phyloP scores from a whole-genome alignment of 2,113 vertebrate genomes.

The Oncorhynchus mykiss region DNA sequence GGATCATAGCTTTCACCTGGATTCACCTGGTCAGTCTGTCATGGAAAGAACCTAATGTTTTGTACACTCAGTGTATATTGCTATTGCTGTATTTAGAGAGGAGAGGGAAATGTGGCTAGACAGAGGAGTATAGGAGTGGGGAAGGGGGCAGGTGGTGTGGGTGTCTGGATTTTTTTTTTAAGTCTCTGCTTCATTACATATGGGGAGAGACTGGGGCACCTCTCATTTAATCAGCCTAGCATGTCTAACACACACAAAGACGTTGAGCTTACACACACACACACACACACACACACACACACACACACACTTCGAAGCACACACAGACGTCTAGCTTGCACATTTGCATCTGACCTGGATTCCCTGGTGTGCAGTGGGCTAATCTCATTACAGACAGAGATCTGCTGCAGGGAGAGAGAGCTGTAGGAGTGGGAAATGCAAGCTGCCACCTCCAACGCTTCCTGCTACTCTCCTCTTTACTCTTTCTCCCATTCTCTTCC shows the following conservation, averaged over 20 bases:
- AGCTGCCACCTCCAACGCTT: too few relatives aligned
- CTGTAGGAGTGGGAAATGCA: too few relatives aligned
- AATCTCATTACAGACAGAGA: conserved; percentile 71
- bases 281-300: too few relatives aligned
- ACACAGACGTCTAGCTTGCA: conserved; percentile 65
- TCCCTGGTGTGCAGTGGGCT: conserved; percentile 72
- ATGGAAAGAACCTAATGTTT: too few relatives aligned
- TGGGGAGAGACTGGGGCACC: background rate
- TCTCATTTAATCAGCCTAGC: conserved; percentile 61
- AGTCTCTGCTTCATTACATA: background rate
- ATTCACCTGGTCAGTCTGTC: background rate
- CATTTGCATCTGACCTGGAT: conserved; percentile 81
- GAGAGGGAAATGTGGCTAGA: conserved; percentile 27
- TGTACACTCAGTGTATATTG: too few relatives aligned
- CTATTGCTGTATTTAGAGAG: conserved; percentile 7
- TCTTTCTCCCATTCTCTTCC: too few relatives aligned
- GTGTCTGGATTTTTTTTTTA: background rate
- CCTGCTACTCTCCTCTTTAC: too few relatives aligned
- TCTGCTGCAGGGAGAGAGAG: conserved; percentile 45
- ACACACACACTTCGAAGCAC: too few relatives aligned
- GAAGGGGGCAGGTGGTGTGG: conserved; percentile 40
- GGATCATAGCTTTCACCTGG: too few relatives aligned
- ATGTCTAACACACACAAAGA: conserved; percentile 64
- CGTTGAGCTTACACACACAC: conserved; percentile 10
- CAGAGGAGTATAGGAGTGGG: conserved; percentile 25